Evolutionary conservation across 2,888 invertebrate species (phyloP), one percentile per base, ranked within the genome.

Genomic region (Calliphora vomitoria): DNA sequence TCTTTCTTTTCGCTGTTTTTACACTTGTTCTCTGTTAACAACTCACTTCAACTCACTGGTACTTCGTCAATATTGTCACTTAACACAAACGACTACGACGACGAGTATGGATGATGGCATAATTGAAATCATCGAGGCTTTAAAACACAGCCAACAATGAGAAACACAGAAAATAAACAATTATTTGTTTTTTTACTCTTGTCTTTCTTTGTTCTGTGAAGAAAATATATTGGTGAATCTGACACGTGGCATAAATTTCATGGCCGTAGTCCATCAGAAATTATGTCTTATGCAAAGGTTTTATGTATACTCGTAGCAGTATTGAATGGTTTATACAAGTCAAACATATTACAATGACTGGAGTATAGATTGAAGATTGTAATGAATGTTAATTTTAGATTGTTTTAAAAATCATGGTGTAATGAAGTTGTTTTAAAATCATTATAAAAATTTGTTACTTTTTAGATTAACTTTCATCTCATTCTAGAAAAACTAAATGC

Each of bases 51-150:
- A 66, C 66, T 44, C 69, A 75, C 75, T 71, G 71, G 72, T 69
- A 72, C 84, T 83, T 87, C 79, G 80, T 87, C 80, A 83, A 87
- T 81, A 76, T 66, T 87, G 66, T 76, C 83, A 83, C 25, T 80
- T 76, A 20, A 76, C 62, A 60, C n/a, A 80, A 68, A 20, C 64
- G 72, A 18, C 13, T 18, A 53, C 31, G 15, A 10, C 13, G 55
- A 44, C 44, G 20, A 64, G n/a, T 76, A 62, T 68, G 13, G n/a
- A 44, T 84, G 38, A 72, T 60, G 69, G 18, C n/a, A 64, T 72
- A 82, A 81, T 80, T 83, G 86, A 80, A 69, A 74, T 78, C 58
- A 58, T 44, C 6, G 53, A 64, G 38, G 15, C 62, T 81, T 72
- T 47, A 38, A 58, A 50, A 38, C 47, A 31, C 10, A 41, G 38